phyloP scores from a whole-genome alignment of 2,113 vertebrate genomes.

The Stigmatopora argus region DNA sequence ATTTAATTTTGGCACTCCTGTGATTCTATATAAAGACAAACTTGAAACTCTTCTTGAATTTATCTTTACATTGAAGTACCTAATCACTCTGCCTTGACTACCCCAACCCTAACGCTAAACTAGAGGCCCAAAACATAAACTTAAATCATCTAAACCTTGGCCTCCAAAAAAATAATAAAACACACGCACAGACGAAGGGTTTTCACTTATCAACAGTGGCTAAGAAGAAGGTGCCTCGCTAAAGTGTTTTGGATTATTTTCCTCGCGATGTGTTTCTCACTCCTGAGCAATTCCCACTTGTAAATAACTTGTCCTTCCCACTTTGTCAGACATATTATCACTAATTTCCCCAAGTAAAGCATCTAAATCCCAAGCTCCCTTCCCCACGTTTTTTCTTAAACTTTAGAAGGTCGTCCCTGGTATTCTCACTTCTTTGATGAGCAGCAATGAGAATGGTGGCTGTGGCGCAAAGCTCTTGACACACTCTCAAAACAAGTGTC shows the following conservation, averaged over 20 bases:
- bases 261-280: slow-evolving; percentile 4
- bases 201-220: background rate
- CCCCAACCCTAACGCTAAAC: background rate
- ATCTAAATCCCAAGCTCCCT: slow-evolving; percentile 60
- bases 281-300: slow-evolving; percentile 23
- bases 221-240: background rate
- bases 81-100: background rate
- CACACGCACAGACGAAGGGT: background rate
- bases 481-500: slow-evolving; percentile 73
- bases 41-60: too few relatives aligned
- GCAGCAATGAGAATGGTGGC: slow-evolving; percentile 68
- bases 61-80: background rate
- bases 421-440: slow-evolving; percentile 65
- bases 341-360: slow-evolving; percentile 62
- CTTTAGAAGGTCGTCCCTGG: slow-evolving; percentile 59
- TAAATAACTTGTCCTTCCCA: slow-evolving; percentile 43
- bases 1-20: too few relatives aligned
- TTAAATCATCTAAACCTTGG: background rate
- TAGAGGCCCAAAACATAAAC: too few relatives aligned
- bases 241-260: slow-evolving; percentile 17
- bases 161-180: background rate
- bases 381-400: slow-evolving; percentile 50
- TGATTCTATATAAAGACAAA: too few relatives aligned
- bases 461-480: slow-evolving; percentile 66
- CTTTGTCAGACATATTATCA: slow-evolving; percentile 51